These are phyloP conservation scores for Drosophila hamatofila DNA, from an alignment of 2,888 invertebrate species.

Conservation along the genomic window DNA sequence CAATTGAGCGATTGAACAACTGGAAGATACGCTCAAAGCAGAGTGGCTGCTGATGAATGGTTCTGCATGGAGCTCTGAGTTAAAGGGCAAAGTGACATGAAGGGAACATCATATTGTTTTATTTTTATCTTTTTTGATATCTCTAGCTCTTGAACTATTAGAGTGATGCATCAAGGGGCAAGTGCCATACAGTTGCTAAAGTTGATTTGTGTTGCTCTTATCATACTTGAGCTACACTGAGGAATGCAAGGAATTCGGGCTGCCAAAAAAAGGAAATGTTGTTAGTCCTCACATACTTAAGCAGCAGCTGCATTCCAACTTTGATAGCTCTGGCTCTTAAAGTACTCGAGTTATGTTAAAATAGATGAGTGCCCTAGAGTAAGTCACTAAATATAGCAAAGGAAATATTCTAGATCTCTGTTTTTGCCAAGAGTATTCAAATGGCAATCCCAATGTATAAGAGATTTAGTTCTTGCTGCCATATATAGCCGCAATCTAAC, in stretches of 20 bases:
- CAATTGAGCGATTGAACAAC: background rate
- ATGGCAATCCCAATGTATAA: no score
- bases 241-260: background rate
- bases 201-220: background rate
- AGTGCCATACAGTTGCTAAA: no score
- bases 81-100: background rate
- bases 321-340: background rate
- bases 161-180: no score
- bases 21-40: background rate
- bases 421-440: no score
- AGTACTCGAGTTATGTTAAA: background rate
- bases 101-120: no score
- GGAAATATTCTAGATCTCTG: background rate
- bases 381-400: no score
- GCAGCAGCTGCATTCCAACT: background rate
- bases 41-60: background rate
- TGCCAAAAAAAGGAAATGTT: background rate
- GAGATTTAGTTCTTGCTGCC: background rate
- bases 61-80: no score
- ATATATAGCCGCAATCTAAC: no score
- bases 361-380: background rate
- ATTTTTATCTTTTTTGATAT: no score
- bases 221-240: background rate
- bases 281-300: no score
- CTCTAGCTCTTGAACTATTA: no score